phyloP scores from a whole-genome alignment of 2,113 vertebrate genomes.

The Ifrita kowaldi region DNA sequence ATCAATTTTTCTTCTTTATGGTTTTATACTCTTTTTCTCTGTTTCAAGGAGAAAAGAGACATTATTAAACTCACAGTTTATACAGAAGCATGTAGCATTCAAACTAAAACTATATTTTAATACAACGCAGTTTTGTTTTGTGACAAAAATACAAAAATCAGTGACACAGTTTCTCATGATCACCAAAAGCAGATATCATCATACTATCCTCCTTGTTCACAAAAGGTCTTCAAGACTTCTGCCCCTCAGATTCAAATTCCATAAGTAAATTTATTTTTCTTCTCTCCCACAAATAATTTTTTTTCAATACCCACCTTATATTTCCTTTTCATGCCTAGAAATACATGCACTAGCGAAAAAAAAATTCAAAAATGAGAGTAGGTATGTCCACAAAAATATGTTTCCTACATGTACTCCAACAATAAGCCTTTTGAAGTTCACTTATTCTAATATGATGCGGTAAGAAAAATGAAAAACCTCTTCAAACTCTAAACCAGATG shows the following conservation, averaged over 20 bases:
- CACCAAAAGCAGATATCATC: not conserved
- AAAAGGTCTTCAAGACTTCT: not conserved
- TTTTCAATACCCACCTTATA: not conserved
- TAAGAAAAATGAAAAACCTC: not conserved
- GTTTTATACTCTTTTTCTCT: not conserved
- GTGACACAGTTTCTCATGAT: not conserved
- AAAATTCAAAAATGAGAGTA: not conserved
- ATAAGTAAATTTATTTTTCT: not conserved
- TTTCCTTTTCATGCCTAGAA: not conserved
- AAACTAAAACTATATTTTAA: not conserved
- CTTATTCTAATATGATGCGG: not conserved
- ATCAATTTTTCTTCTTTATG: not conserved
- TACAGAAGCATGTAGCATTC: not conserved
- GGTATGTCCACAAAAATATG: not conserved
- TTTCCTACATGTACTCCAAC: not conserved
- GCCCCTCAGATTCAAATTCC: not conserved
- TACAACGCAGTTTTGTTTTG: not conserved
- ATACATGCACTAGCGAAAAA: not conserved
- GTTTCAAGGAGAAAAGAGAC: not conserved
- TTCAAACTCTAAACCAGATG: not conserved
- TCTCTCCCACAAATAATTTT: not conserved
- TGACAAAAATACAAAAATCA: not conserved
- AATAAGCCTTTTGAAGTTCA: not conserved
- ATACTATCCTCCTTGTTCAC: not conserved
- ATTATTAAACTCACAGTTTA: not conserved